Evolutionary conservation across 2,888 invertebrate species (phyloP), one percentile per base, ranked within the genome.

Genomic region (Erebia palarica): DNA sequence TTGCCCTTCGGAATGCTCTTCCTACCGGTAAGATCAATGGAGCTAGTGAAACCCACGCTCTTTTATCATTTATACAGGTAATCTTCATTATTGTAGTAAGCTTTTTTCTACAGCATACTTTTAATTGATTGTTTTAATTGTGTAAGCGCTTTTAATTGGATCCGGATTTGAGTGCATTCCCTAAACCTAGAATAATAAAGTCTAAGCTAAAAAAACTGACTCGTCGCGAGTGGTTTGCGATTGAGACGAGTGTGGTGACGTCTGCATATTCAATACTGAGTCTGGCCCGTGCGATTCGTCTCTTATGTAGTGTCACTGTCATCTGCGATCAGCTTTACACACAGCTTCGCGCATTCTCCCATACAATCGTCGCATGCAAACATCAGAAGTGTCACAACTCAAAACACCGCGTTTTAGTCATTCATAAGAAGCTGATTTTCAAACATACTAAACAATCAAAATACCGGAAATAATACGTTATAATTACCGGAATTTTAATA

Each of bases 371-470:
- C 65, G 53, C 16, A 65, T 36, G 53, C 65, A 65, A 65, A 55
- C 49, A 27, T 63, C 65, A 27, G 21, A 64, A 64, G 10, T 65
- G 53, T 65, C 65, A 65, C 65, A 65, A 65, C 61, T 61, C 61
- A 61, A 47, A 61, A 61, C 14, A 9, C 13, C 58, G 58, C 21
- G 21, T 36, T 18, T 57, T 57, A 27, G 10, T 57, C 57, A 21
- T 21, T 21, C 57, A 21, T 21, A 55, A 18, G 2, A 53, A 16
- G 16, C 9, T n/a, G 9, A 16, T 53, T 16, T 55, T 55, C 11
- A 8, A 16, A 10, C 16, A 18, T 16, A 55, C 16, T 18, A 55
- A 55, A 55, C 16, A 51, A 51, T n/a, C 8, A n/a, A 51, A 55
- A 10, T 16, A 18, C 18, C 10, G 18, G 18, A 18, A 55, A 55